Conservation (phyloP, 1,140 invertebrate species). For the Drosophila busckii region DNA sequence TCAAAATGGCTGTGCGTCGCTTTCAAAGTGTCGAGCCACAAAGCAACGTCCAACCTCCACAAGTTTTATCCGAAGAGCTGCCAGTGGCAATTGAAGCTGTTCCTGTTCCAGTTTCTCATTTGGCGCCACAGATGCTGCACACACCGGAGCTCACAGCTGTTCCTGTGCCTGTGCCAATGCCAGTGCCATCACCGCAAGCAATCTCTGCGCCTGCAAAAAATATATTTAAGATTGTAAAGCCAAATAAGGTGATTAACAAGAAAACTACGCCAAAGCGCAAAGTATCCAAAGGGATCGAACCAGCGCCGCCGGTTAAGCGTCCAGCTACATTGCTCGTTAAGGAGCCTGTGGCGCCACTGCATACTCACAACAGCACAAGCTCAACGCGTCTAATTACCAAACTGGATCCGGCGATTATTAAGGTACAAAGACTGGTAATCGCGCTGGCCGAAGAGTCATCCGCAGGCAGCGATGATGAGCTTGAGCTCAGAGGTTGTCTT, state of each 20-base stretch:
- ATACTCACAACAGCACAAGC: not conserved
- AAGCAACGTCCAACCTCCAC: too few relatives aligned
- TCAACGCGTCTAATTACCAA: constrained; percentile 56
- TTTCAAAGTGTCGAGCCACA: constrained; percentile 24
- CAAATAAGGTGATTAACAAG: constrained; percentile 73
- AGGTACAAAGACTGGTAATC: constrained; percentile 57
- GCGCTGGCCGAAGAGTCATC: constrained; percentile 51
- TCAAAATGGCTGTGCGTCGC: constrained; percentile 64
- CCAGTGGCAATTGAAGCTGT: not conserved
- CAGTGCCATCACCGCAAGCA: not conserved
- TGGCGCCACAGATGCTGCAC: not conserved
- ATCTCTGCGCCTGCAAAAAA: constrained; percentile 7
- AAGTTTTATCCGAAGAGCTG: too few relatives aligned
- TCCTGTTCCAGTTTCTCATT: not conserved
- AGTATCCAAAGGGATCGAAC: not conserved
- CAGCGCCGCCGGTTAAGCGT: constrained; percentile 18
- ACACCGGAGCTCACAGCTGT: not conserved
- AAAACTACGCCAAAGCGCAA: constrained; percentile 55
- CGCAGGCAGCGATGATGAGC: constrained; percentile 54
- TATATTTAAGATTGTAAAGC: constrained; percentile 70
- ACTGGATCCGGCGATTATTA: constrained; percentile 47
- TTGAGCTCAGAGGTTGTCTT: constrained; percentile 34
- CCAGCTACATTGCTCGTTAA: constrained; percentile 38
- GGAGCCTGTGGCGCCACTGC: constrained; percentile 28
- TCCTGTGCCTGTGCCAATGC: not conserved